Evolutionary conservation across 2,888 invertebrate genomes (phyloP).

Genomic region (Agonopterix subpropinquella): DNA sequence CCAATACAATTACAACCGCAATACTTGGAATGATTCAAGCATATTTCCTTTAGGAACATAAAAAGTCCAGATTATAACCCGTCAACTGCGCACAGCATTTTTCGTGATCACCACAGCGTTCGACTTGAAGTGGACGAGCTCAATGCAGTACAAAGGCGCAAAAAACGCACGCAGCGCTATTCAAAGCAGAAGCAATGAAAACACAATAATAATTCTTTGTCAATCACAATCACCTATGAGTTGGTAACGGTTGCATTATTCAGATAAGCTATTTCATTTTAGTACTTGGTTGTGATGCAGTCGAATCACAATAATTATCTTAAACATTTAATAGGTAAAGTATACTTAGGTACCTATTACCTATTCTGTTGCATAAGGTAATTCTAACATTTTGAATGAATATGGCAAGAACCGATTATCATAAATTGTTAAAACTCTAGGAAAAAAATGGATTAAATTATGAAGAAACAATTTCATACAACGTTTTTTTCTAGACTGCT

Average conservation of each 20-base stretch:
- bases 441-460: too few species aligned
- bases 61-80: conserved; percentile 28
- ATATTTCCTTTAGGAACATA: conserved; percentile 47
- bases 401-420: too few species aligned
- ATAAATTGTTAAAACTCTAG: too few species aligned
- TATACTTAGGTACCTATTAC: too few species aligned
- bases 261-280: too few species aligned
- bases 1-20: conserved; percentile 17
- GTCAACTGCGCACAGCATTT: conserved; percentile 40
- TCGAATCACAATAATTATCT: too few species aligned
- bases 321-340: too few species aligned
- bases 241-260: neutral
- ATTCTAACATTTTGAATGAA: too few species aligned
- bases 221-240: conserved; percentile 20
- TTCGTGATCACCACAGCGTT: conserved; percentile 63
- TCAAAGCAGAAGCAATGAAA: conserved; percentile 64
- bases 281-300: too few species aligned
- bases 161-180: conserved; percentile 69
- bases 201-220: conserved; percentile 58
- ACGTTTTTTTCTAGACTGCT: too few species aligned
- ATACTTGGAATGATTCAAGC: conserved; percentile 27
- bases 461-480: too few species aligned
- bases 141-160: conserved; percentile 41
- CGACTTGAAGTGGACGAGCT: conserved; percentile 51
- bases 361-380: too few species aligned